These are phyloP conservation scores for Cossypha heuglini DNA, from an alignment of 2,797 vertebrate genomes.

Conservation along the genomic window DNA sequence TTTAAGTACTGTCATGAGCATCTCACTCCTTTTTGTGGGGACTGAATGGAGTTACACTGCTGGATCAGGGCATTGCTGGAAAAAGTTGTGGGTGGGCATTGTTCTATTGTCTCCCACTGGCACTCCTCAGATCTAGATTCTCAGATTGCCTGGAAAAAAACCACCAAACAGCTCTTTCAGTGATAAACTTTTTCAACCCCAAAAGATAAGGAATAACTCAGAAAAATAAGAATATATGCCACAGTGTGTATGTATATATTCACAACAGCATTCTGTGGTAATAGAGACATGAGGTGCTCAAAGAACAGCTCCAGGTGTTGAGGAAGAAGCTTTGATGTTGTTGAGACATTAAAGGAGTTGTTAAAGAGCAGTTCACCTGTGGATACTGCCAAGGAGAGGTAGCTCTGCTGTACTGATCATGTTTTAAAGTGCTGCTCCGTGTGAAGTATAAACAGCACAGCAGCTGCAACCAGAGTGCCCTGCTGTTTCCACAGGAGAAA, in stretches of 20 bases:
- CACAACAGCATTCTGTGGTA: background rate
- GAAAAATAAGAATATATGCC: background rate
- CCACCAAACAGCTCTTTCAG: background rate
- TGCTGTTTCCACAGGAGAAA: constrained; percentile 13
- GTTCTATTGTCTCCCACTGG: background rate
- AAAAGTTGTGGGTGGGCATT: background rate
- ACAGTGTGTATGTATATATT: background rate
- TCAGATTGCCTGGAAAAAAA: background rate
- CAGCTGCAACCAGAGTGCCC: background rate
- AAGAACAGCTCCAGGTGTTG: background rate
- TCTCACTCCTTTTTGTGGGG: background rate
- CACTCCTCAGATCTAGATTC: background rate
- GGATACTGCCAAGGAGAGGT: background rate
- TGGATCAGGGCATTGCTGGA: background rate
- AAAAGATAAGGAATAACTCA: background rate
- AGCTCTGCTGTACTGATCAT: background rate
- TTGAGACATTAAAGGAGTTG: constrained; percentile 9
- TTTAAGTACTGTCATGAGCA: background rate
- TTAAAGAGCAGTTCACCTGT: constrained; percentile 33
- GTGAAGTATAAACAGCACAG: constrained; percentile 31
- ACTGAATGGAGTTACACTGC: background rate
- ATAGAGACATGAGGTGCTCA: background rate
- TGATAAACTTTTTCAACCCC: background rate
- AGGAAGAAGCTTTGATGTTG: constrained; percentile 7
- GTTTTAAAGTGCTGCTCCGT: background rate